A percentile compares a stretch with the other conserved stretches of the same genome.
Evolutionary conservation across 2,888 invertebrate genomes (phyloP).

Genomic region (Pedicia rivosa): DNA sequence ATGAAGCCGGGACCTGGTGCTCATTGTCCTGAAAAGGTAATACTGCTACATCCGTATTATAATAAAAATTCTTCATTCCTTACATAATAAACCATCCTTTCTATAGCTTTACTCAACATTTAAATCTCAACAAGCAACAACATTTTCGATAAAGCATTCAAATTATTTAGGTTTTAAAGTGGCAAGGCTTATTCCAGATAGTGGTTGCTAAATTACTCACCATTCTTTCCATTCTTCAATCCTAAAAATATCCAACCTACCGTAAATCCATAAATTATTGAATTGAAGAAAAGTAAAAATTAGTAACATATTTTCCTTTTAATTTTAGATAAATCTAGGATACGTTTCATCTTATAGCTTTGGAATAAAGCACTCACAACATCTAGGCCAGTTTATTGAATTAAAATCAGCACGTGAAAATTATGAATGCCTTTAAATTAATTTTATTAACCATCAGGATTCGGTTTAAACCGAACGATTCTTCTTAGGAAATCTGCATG

Average conservation of each 20-base stretch:
- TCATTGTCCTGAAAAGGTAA: slow-evolving; percentile 85
- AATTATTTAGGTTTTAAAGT: not conserved
- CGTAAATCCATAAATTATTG: too few relatives aligned
- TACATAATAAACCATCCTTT: not conserved
- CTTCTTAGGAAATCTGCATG: too few relatives aligned
- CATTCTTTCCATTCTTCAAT: too few relatives aligned
- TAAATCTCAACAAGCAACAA: not conserved
- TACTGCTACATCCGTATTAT: slow-evolving; percentile 1
- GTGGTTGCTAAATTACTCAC: too few relatives aligned
- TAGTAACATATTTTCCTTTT: not conserved
- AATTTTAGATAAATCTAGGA: slow-evolving; percentile 42
- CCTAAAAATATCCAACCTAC: too few relatives aligned
- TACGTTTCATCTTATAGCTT: slow-evolving; percentile 56
- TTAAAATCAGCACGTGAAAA: slow-evolving; percentile 10
- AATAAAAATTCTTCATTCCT: too few relatives aligned
- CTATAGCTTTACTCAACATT: not conserved
- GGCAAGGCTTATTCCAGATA: too few relatives aligned
- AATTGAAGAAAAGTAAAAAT: not conserved
- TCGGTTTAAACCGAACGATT: too few relatives aligned
- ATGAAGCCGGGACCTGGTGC: slow-evolving; percentile 76
- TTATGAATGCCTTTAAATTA: slow-evolving; percentile 1
- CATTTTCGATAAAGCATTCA: slow-evolving; percentile 4
- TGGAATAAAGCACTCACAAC: slow-evolving; percentile 76
- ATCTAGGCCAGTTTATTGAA: slow-evolving; percentile 36
- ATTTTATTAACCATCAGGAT: too few relatives aligned